Evolutionary conservation across 1,140 invertebrate genomes (phyloP).

Genomic region (Apis cerana): DNA sequence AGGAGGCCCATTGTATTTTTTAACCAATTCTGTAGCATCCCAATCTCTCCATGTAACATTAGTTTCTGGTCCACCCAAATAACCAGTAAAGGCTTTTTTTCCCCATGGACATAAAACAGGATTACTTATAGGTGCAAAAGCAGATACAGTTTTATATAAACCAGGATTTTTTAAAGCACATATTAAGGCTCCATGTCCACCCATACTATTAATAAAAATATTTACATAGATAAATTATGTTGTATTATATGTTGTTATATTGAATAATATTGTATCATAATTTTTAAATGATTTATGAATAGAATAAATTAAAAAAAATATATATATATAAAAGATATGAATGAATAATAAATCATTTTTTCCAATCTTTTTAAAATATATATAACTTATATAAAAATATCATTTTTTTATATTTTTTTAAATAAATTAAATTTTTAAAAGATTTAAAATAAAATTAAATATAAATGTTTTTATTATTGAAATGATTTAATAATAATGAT

Average conservation of each 20-base stretch:
- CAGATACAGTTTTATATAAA: constrained; percentile 94
- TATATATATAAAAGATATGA: too few relatives aligned
- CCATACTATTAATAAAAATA: constrained; percentile 88
- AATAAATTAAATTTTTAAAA: background rate
- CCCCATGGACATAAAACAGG: constrained; percentile 94
- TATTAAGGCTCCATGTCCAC: constrained; percentile 97
- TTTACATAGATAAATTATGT: background rate
- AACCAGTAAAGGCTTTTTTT: constrained; percentile 92
- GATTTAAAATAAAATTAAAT: background rate
- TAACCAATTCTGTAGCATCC: constrained; percentile 93
- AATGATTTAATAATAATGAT: background rate
- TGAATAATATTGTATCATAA: too few relatives aligned
- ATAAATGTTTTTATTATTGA: background rate
- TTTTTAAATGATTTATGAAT: too few relatives aligned
- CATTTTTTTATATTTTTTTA: too few relatives aligned
- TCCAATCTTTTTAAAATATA: too few relatives aligned
- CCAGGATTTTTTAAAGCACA: constrained; percentile 96
- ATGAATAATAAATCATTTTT: too few relatives aligned
- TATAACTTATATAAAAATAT: too few relatives aligned
- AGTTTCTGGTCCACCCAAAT: constrained; percentile 88
- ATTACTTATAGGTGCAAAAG: constrained; percentile 98
- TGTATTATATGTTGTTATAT: too few relatives aligned
- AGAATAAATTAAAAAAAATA: too few relatives aligned
- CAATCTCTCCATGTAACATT: constrained; percentile 89
- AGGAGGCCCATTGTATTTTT: constrained; percentile 92